Evolutionary conservation across 2,797 vertebrate species (phyloP), one percentile per base, ranked within the genome.

Genomic region (Lagocephalus sceleratus): DNA sequence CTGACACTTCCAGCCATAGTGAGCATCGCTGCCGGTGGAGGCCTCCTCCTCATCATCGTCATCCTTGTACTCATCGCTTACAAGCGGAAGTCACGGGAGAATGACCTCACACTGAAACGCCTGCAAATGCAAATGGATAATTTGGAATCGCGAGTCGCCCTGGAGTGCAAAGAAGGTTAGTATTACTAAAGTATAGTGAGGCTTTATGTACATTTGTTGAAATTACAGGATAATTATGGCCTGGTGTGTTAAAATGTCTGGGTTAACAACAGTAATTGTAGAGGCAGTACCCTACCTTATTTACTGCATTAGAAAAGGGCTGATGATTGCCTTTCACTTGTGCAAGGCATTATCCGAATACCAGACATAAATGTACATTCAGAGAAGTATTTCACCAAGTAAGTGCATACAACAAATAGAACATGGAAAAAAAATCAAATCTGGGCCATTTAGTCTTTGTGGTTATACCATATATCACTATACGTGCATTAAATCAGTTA

Each of bases 101-200:
- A 98, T 0, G 97, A 99, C 87, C 94, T 98, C 61, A 99, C 97
- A 1, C 92, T 99, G 57, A 98, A 98, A 85, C 89, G 97, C 54
- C 83, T 99, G 68, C 97, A 99, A 81, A 99, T 99, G 97, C 97
- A 99, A 81, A 99, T 99, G 97, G 97, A 99, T 92, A 99, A 98
- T 73, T 89, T 99, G 76, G 97, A 99, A 81, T 99, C 97, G 0
- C 90, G 96, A 0, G 96, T 99, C 21, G 97, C 97, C 17, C 87
- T 99, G 26, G 97, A 99, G 85, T 99, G 97, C 87, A 99, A 99
- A 76, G 97, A 99, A 86, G 97, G 97, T 98, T 44, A 38, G 84
- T 54, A 0, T 35, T 2, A 40, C 21, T 53, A 0, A 1, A 2
- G n/a, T 3, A 2, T 2, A 17, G 48, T 20, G 38, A n/a, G 50